phyloP scores from a whole-genome alignment of 2,797 vertebrate genomes.

The Sebastolobus altivelis region DNA sequence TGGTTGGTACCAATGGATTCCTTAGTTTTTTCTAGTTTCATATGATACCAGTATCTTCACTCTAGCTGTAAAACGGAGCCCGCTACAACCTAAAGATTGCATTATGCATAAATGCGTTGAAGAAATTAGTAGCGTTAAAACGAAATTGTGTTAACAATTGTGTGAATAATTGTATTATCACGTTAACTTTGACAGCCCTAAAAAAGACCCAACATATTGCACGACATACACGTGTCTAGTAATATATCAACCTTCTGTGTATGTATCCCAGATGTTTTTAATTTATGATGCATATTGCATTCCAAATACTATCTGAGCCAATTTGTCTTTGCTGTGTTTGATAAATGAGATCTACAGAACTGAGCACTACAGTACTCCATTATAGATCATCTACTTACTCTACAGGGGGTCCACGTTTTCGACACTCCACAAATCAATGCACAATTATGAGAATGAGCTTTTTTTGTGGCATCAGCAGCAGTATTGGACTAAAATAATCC shows the following conservation, averaged over 20 bases:
- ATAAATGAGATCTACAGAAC: slow-evolving; percentile 14
- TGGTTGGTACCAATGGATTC: no score
- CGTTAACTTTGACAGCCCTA: no score
- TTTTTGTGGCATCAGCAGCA: not conserved
- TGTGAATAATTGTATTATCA: no score
- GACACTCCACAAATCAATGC: slow-evolving; percentile 26
- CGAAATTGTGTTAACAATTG: no score
- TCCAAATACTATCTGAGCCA: not conserved
- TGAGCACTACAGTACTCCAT: not conserved
- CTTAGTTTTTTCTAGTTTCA: no score
- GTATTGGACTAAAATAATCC: slow-evolving; percentile 14
- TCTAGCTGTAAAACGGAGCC: no score
- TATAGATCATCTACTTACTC: slow-evolving; percentile 21
- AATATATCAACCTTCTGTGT: not conserved
- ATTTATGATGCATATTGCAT: not conserved
- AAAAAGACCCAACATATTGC: no score
- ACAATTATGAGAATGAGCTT: slow-evolving; percentile 1
- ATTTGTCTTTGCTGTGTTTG: slow-evolving; percentile 7
- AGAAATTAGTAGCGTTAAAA: no score
- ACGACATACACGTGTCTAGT: no score
- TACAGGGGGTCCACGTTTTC: slow-evolving; percentile 3
- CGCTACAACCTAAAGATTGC: no score
- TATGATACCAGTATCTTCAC: no score
- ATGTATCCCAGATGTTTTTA: not conserved
- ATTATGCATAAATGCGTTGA: no score